Evolutionary conservation across 2,113 vertebrate genomes (phyloP).

Genomic region (Bothrops jararaca): DNA sequence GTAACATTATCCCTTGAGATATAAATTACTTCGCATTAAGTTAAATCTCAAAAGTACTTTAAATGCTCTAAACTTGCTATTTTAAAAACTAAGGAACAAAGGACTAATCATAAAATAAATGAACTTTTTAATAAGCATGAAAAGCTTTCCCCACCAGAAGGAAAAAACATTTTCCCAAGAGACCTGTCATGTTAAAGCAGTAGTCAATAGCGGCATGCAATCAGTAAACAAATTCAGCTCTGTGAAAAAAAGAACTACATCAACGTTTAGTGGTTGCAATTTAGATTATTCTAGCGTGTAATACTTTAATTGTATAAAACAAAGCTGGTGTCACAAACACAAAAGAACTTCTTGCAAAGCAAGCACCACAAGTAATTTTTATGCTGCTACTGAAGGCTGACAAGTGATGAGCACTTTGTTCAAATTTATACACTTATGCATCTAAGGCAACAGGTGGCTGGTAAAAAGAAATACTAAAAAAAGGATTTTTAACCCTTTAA

Average conservation of each 20-base stretch:
- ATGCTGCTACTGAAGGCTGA: constrained; percentile 79
- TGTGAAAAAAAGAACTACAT: constrained; percentile 77
- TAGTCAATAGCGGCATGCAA: constrained; percentile 84
- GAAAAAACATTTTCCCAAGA: constrained; percentile 60
- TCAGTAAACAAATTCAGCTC: constrained; percentile 89
- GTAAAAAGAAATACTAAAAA: constrained; percentile 71
- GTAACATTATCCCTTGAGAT: constrained; percentile 39
- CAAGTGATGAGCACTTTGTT: constrained; percentile 85
- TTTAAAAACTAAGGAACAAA: constrained; percentile 8
- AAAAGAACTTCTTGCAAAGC: constrained; percentile 84
- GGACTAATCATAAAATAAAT: constrained; percentile 34
- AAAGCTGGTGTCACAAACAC: constrained; percentile 90
- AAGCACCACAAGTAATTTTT: constrained; percentile 85
- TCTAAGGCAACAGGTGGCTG: constrained; percentile 76
- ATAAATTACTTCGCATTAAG: constrained; percentile 38
- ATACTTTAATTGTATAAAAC: constrained; percentile 96
- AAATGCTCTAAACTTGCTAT: constrained; percentile 40
- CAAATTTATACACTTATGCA: constrained; percentile 73
- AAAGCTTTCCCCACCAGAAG: constrained; percentile 55
- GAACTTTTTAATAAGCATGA: constrained; percentile 48
- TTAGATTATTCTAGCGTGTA: constrained; percentile 95
- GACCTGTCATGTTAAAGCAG: constrained; percentile 81
- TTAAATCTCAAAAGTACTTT: constrained; percentile 39
- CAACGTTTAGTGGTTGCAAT: constrained; percentile 85
- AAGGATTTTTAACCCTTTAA: constrained; percentile 66